Evolutionary conservation across 2,113 vertebrate species (phyloP).

Genomic region (Ondatra zibethicus): DNA sequence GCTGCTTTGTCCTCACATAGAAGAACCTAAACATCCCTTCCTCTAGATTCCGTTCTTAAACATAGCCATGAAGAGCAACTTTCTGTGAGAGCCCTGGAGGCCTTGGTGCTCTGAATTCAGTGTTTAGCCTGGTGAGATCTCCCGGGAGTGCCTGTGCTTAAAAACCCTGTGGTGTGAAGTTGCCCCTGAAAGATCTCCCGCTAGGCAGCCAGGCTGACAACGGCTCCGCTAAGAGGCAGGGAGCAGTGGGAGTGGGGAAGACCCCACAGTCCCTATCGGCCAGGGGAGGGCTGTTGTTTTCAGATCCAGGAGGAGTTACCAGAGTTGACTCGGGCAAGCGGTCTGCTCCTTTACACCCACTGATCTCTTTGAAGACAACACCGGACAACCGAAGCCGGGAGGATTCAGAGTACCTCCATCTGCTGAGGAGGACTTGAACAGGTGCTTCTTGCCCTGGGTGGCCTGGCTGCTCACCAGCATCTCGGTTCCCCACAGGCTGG

Average conservation of each 20-base stretch:
- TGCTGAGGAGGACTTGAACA: not conserved
- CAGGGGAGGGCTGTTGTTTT: not conserved
- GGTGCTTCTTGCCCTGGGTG: not conserved
- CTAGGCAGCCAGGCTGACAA: not conserved
- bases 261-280: fast-evolving
- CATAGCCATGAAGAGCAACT: not conserved
- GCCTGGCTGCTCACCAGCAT: not conserved
- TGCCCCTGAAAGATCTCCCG: too few species aligned
- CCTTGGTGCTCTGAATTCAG: not conserved
- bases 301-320: not conserved
- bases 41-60: not conserved
- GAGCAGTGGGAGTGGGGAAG: not conserved
- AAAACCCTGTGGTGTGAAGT: not conserved
- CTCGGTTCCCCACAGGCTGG: too few species aligned
- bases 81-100: not conserved
- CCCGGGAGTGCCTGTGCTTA: fast-evolving
- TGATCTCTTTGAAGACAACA: not conserved
- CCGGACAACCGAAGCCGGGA: not conserved
- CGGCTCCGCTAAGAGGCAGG: not conserved
- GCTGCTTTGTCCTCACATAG: not conserved
- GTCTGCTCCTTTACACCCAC: not conserved
- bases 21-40: not conserved
- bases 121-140: not conserved
- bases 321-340: not conserved
- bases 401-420: too few species aligned